A percentile compares a stretch with the other conserved stretches of the same genome.
These are phyloP conservation scores for Bos javanicus DNA, from an alignment of 2,113 vertebrate species.

Conservation along the genomic window DNA sequence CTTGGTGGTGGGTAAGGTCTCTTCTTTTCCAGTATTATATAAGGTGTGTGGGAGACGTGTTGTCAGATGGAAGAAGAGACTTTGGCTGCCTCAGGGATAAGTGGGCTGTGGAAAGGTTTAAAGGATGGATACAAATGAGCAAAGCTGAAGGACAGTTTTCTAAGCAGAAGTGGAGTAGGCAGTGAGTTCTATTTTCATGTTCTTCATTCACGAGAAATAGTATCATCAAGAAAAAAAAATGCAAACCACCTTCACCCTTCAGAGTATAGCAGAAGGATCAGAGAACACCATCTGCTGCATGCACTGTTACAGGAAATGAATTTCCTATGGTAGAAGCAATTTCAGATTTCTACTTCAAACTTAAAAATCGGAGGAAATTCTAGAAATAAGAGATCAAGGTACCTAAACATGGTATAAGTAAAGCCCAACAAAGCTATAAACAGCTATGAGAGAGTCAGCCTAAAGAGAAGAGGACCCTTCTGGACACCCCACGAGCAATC, in stretches of 20 bases:
- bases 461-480: not conserved
- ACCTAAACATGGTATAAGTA: not conserved
- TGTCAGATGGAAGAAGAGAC: slow-evolving; percentile 15
- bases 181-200: slow-evolving; percentile 53
- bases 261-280: slow-evolving; percentile 13
- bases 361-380: not conserved
- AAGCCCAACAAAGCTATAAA: not conserved
- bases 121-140: not conserved
- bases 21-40: not conserved
- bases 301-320: not conserved
- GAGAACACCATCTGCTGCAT: slow-evolving; percentile 24
- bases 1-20: not conserved
- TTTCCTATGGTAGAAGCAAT: slow-evolving; percentile 10
- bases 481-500: not conserved
- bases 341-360: slow-evolving; percentile 5
- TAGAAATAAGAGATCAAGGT: slow-evolving; percentile 16
- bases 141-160: slow-evolving; percentile 43
- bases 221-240: slow-evolving; percentile 23
- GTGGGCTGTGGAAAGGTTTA: slow-evolving; percentile 31
- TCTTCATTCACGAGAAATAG: slow-evolving; percentile 61
- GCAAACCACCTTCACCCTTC: slow-evolving; percentile 51
- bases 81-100: not conserved
- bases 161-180: slow-evolving; percentile 60
- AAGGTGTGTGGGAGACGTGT: slow-evolving; percentile 9
- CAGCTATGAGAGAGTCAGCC: not conserved